Conservation (phyloP, 2,797 vertebrate species). For the Anisognathus igniventris region DNA sequence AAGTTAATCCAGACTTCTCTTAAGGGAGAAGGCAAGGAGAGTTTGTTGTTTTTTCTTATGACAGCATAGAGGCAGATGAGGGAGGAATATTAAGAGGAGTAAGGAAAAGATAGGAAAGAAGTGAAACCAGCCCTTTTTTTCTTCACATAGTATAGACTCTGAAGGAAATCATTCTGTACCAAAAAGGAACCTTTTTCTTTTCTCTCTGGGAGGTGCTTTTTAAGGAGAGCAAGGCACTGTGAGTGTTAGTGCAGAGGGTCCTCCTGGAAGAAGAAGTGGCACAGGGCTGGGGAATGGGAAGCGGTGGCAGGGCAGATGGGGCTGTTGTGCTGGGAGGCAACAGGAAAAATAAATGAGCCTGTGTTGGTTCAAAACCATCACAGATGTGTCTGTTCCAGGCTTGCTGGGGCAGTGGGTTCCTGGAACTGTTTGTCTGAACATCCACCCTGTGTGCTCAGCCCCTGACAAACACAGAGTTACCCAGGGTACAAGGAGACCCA, state of each 20-base stretch:
- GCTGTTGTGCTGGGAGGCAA: not conserved
- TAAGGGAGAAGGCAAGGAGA: not conserved
- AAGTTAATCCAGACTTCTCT: not conserved
- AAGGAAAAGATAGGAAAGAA: not conserved
- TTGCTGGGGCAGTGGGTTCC: not conserved
- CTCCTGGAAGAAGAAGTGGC: not conserved
- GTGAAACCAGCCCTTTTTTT: fast-evolving
- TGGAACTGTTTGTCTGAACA: slow-evolving; percentile 45
- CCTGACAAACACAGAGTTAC: not conserved
- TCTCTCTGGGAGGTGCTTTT: not conserved
- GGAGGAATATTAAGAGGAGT: not conserved
- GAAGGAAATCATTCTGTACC: not conserved
- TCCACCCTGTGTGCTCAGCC: not conserved
- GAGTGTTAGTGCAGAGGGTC: not conserved
- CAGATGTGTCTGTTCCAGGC: not conserved
- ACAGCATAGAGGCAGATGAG: not conserved
- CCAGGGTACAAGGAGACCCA: not conserved
- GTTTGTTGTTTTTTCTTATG: not conserved
- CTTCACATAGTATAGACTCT: not conserved
- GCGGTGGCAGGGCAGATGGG: not conserved
- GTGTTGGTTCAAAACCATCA: not conserved
- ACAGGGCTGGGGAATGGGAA: not conserved
- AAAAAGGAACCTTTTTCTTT: not conserved
- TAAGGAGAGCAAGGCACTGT: not conserved
- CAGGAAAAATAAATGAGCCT: not conserved